Percentiles rank a stretch among this genome's conserved stretches.
These are phyloP conservation scores for Hormaphis cornu DNA, from an alignment of 1,140 invertebrate genomes.

Conservation along the genomic window DNA sequence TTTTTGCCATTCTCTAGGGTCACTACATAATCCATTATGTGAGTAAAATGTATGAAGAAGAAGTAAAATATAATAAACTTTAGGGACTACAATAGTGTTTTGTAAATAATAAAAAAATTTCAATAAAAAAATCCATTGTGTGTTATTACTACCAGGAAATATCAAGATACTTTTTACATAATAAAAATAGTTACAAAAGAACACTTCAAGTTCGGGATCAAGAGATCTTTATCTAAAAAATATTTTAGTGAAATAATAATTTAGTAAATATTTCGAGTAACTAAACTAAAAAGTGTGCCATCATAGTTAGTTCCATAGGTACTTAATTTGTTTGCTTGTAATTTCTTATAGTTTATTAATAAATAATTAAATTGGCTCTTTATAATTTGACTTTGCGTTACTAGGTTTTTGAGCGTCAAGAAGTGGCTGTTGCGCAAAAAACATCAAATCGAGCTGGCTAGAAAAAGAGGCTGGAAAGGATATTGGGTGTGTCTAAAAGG, in stretches of 20 bases:
- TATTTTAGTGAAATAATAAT: background rate
- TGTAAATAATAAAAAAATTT: background rate
- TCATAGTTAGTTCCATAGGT: background rate
- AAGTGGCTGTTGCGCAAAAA: constrained; percentile 96
- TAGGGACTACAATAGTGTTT: background rate
- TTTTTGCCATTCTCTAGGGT: background rate
- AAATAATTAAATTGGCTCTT: too few species aligned
- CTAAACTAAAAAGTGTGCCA: background rate
- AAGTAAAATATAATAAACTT: background rate
- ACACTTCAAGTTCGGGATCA: background rate
- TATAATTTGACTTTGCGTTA: constrained; percentile 6
- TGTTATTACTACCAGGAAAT: background rate
- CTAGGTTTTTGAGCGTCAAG: constrained; percentile 92
- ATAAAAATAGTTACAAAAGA: background rate
- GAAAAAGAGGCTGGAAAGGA: constrained; percentile 92
- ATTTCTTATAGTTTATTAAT: too few species aligned
- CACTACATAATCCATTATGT: background rate
- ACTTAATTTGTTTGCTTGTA: background rate
- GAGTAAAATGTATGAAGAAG: background rate
- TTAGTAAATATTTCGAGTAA: background rate
- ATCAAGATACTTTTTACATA: background rate
- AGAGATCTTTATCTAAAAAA: background rate
- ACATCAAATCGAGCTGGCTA: constrained; percentile 89
- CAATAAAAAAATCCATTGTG: background rate
- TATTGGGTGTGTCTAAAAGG: constrained; percentile 98